These are phyloP conservation scores for Meteorus colon DNA, from an alignment of 2,888 invertebrate genomes.

Conservation along the genomic window DNA sequence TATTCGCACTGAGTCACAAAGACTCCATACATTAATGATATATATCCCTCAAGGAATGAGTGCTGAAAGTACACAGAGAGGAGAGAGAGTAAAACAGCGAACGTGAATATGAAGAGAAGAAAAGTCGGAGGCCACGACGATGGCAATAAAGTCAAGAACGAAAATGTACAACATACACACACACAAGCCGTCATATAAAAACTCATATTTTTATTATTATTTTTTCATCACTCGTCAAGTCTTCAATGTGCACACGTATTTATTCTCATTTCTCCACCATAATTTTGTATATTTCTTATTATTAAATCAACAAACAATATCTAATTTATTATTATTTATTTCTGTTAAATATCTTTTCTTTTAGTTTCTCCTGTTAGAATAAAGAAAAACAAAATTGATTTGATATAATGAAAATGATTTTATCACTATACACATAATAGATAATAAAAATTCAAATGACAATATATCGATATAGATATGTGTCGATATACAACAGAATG, in stretches of 20 bases:
- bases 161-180: constrained; percentile 19
- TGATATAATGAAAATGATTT: background rate
- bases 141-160: constrained; percentile 31
- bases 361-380: background rate
- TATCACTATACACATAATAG: background rate
- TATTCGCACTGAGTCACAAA: constrained; percentile 30
- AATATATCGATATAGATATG: background rate
- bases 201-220: background rate
- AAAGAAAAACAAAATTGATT: background rate
- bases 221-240: background rate
- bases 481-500: background rate
- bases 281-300: background rate
- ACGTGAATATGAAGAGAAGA: constrained; percentile 2
- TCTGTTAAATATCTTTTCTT: background rate
- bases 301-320: background rate
- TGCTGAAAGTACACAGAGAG: background rate
- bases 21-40: constrained; percentile 33
- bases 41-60: constrained; percentile 13
- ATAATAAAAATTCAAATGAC: background rate
- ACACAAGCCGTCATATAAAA: background rate
- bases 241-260: background rate
- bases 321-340: background rate
- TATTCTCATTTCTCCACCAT: background rate
- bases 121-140: constrained; percentile 26
- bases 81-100: background rate